Base-by-base conservation (phyloP, 2,797 vertebrate species). In the Discoglossus pictus region DNA sequence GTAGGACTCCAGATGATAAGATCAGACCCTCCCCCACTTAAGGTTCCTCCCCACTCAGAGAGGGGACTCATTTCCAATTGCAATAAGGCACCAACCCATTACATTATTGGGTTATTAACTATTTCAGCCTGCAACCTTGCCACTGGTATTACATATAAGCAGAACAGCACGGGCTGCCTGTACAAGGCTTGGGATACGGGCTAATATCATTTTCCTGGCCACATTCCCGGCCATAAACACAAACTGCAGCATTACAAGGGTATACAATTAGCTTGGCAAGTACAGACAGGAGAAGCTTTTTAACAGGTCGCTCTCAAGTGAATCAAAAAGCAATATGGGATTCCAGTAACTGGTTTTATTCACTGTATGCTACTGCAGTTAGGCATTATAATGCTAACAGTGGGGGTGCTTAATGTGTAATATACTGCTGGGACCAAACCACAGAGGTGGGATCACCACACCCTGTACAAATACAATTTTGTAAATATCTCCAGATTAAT, bases 121-220 rank as follows among this genome's bases (percentile, higher is more conserved):
- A n/a, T n/a, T n/a, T n/a, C n/a, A n/a, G n/a, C n/a, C n/a, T n/a
- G n/a, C n/a, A n/a, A n/a, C n/a, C n/a, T n/a, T n/a, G n/a, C n/a
- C n/a, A n/a, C n/a, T n/a, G n/a, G n/a, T n/a, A n/a, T n/a, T n/a
- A n/a, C n/a, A n/a, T n/a, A n/a, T n/a, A n/a, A n/a, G n/a, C n/a
- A n/a, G n/a, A n/a, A n/a, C n/a, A n/a, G n/a, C n/a, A n/a, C n/a
- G n/a, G n/a, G n/a, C n/a, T n/a, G n/a, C n/a, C n/a, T n/a, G n/a
- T n/a, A n/a, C n/a, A n/a, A n/a, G n/a, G n/a, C n/a, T 42, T 54
- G 50, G 58, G 48, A 61, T 46, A 55, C 48, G 38, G 48, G 43
- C 67, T 44, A 54, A 69, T 54, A 61, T 51, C 34, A 35, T 54
- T 52, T 17, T 34, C 2, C 50, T 55, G 67, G 67, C 67, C 59